Base-by-base conservation (phyloP, 2,888 invertebrate genomes). In the Pollenia labialis region DNA sequence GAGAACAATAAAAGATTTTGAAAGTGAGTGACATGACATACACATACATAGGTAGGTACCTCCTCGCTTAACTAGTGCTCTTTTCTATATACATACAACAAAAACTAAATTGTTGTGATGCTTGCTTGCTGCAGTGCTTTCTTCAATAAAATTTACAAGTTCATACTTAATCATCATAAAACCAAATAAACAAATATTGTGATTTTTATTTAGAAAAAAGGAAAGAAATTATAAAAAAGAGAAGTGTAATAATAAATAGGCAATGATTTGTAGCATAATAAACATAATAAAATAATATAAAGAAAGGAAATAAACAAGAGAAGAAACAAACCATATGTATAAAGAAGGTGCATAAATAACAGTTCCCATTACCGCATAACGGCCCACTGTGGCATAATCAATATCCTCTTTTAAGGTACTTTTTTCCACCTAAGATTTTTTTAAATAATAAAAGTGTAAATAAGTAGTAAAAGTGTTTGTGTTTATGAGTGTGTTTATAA, bases 291-390 rank as follows among this genome's bases (percentile, higher is more conserved):
- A 58, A 62, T 54, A 54, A 32, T 58, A 48, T 23, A 81, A 40
- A 50, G 42, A 32, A 54, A 87, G 86, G 85, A 81, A 81, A 54
- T 81, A 80, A 77, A 12, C 52, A 77, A 74, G 58, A 56, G 62
- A 81, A 88, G n/a, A 74, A 89, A 93, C 92, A 90, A 91, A 96
- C 96, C 96, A 96, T 91, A 94, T 92, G 90, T 94, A 95, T 88
- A 96, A 93, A 79, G 95, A 93, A 77, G 95, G 95, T 85, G 95
- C 95, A 91, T 95, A 95, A 87, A 95, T 93, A 84, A 93, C 91
- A 82, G 95, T 95, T 71, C 95, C 95, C 93, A 95, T 94, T 85
- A 95, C 92, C 9, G 94, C 94, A 92, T 95, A 96, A 91, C 95
- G 93, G 90, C 94, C 94, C 88, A 96, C 92, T 69, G 94, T 93